Evolutionary conservation across 2,888 invertebrate species (phyloP).

Genomic region (Ptychoptera albimana): DNA sequence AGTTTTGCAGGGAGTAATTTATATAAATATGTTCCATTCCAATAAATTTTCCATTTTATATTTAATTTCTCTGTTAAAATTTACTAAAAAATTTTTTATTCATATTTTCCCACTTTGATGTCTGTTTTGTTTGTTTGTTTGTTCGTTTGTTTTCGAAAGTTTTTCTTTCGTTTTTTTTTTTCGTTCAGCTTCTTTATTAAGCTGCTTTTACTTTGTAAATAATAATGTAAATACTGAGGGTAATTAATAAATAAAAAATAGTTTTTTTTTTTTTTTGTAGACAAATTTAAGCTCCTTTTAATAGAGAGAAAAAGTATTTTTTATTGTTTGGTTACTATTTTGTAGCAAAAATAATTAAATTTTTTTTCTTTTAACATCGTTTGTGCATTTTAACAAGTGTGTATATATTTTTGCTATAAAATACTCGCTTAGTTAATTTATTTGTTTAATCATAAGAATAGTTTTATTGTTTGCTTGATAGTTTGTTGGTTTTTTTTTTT

Average conservation of each 20-base stretch:
- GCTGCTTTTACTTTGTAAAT: too few species aligned
- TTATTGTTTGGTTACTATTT: neutral
- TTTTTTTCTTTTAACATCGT: neutral
- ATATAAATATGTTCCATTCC: too few species aligned
- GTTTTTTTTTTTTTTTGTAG: neutral
- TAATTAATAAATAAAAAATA: too few species aligned
- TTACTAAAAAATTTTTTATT: neutral
- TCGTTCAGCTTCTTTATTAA: too few species aligned
- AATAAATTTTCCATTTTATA: constrained; percentile 1
- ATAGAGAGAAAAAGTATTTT: neutral
- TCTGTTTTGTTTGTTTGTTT: constrained; percentile 1
- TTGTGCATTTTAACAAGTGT: constrained; percentile 5
- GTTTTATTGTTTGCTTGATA: neutral
- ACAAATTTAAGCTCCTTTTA: neutral
- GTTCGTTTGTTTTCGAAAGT: neutral
- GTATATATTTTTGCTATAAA: neutral
- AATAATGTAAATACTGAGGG: too few species aligned
- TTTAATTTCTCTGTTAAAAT: neutral
- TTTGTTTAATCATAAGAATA: neutral
- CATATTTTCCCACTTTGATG: neutral
- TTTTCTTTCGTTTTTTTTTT: too few species aligned
- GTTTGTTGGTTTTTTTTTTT: neutral
- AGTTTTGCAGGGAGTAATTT: constrained; percentile 12
- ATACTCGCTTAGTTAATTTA: too few species aligned
- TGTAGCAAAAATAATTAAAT: neutral